Conservation (phyloP, 2,888 invertebrate genomes). For the Gnatocerus cornutus region DNA sequence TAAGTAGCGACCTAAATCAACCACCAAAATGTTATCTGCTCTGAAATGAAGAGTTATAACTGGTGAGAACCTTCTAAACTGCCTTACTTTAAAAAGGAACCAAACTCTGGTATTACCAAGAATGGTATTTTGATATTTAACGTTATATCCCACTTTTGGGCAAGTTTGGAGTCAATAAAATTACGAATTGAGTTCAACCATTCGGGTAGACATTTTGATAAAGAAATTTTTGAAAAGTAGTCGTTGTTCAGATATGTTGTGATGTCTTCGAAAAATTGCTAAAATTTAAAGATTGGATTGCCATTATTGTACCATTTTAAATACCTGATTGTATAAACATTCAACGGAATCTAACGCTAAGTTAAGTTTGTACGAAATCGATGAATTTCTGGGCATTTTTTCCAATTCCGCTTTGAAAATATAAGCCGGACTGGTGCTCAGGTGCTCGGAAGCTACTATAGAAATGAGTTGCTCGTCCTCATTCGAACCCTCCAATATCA, state of each 20-base stretch:
- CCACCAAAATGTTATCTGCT: conserved; percentile 80
- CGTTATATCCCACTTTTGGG: conserved; percentile 73
- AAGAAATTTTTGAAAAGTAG: neutral
- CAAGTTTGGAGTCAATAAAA: conserved; percentile 60
- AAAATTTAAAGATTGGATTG: conserved; percentile 42
- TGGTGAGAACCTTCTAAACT: neutral
- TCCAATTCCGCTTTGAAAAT: conserved; percentile 84
- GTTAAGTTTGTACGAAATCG: conserved; percentile 79
- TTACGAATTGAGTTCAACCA: conserved; percentile 22
- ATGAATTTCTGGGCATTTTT: conserved; percentile 78
- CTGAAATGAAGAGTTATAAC: conserved; percentile 67
- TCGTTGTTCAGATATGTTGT: conserved; percentile 54
- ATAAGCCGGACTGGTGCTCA: conserved; percentile 77
- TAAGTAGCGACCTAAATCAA: conserved; percentile 82
- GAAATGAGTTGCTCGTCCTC: conserved; percentile 81
- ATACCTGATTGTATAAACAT: conserved; percentile 84
- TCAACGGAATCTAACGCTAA: conserved; percentile 83
- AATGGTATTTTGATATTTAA: conserved; percentile 85
- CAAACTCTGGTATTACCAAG: conserved; percentile 83
- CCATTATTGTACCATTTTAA: conserved; percentile 27
- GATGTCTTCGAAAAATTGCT: conserved; percentile 61
- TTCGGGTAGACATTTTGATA: neutral
- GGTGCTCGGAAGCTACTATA: conserved; percentile 76
- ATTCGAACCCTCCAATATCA: conserved; percentile 83
- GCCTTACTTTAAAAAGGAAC: conserved; percentile 78